These are phyloP conservation scores for Andrena chrysosceles DNA, from an alignment of 2,888 invertebrate species.

Conservation along the genomic window DNA sequence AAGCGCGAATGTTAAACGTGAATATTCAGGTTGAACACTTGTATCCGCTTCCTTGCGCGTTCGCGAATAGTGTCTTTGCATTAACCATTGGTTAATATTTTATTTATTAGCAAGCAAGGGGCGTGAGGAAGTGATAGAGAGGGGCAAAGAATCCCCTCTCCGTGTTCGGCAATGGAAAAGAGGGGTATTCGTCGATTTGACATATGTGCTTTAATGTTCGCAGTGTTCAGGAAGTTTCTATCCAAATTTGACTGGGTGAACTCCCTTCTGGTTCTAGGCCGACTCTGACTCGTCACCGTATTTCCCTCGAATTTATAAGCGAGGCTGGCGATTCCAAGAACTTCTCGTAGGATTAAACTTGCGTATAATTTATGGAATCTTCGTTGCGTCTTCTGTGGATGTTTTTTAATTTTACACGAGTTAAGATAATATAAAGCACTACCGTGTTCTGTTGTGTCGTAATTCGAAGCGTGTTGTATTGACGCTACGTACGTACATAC, in stretches of 20 bases:
- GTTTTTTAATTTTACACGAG: too few species aligned
- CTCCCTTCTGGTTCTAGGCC: background rate
- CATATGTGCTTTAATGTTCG: slow-evolving; percentile 24
- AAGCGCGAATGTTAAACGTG: slow-evolving; percentile 1
- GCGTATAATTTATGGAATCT: too few species aligned
- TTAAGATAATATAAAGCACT: too few species aligned
- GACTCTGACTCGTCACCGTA: too few species aligned
- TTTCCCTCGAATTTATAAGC: too few species aligned
- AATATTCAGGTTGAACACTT: slow-evolving; percentile 48
- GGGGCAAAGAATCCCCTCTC: slow-evolving; percentile 25
- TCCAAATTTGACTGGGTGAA: background rate
- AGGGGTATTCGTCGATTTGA: slow-evolving; percentile 54
- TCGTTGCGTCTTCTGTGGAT: too few species aligned
- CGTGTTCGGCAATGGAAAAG: slow-evolving; percentile 17
- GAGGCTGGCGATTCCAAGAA: too few species aligned
- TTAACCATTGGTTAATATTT: slow-evolving; percentile 80
- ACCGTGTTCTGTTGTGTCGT: too few species aligned
- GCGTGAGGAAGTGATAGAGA: slow-evolving; percentile 56
- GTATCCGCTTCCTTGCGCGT: slow-evolving; percentile 69
- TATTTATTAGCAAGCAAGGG: slow-evolving; percentile 76
- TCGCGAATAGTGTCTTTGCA: slow-evolving; percentile 79
- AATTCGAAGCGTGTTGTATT: too few species aligned
- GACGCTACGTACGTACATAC: too few species aligned
- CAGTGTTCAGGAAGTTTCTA: slow-evolving; percentile 27
- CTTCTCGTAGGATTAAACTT: too few species aligned